A percentile compares a stretch with the other conserved stretches of the same genome.
These are phyloP conservation scores for Urocyon cinereoargenteus DNA, from an alignment of 2,797 vertebrate genomes.

Conservation along the genomic window DNA sequence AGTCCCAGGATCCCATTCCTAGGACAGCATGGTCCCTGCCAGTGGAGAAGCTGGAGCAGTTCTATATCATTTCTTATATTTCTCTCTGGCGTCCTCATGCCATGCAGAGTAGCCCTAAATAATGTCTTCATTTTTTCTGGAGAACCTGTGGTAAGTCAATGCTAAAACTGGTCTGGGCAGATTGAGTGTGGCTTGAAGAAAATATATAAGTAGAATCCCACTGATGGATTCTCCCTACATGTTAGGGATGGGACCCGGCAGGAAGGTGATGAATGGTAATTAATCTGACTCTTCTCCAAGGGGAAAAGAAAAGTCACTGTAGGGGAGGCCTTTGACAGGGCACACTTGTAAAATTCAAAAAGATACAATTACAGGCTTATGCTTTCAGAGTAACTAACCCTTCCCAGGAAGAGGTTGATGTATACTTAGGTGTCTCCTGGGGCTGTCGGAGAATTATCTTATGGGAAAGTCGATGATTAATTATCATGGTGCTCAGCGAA, in stretches of 20 bases:
- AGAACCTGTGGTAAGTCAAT: background rate
- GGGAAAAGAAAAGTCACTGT: background rate
- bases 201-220: background rate
- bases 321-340: background rate
- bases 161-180: background rate
- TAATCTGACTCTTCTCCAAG: background rate
- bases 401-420: background rate
- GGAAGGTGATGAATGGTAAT: background rate
- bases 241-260: background rate
- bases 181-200: constrained; percentile 37
- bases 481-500: background rate
- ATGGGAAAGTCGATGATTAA: constrained; percentile 67
- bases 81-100: too few relatives aligned
- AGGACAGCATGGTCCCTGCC: background rate
- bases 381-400: background rate
- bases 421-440: background rate
- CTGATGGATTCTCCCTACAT: background rate
- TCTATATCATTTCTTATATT: background rate
- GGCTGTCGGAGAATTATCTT: background rate
- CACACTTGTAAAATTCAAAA: background rate
- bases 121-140: background rate
- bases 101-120: background rate
- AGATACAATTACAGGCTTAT: background rate
- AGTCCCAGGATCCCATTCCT: background rate
- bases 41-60: rapidly evolving